Conservation (phyloP, 2,797 vertebrate species). For the Melanotaenia pygmaea region DNA sequence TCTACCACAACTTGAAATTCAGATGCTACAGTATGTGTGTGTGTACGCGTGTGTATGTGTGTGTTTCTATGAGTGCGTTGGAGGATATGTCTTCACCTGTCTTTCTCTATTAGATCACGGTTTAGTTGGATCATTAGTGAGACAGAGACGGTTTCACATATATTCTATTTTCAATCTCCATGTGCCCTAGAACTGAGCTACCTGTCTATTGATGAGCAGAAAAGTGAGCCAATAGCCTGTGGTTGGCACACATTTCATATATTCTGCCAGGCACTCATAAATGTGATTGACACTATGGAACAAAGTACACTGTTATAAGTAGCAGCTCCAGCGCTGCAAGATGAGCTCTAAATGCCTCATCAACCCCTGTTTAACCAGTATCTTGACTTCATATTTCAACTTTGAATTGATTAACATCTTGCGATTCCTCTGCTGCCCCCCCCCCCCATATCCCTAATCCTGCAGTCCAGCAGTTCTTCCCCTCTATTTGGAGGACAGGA, state of each 20-base stretch:
- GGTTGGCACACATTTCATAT: slow-evolving; percentile 58
- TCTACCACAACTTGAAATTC: slow-evolving; percentile 70
- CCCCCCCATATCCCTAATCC: slow-evolving; percentile 21
- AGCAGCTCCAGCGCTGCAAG: slow-evolving; percentile 25
- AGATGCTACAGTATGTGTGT: slow-evolving; percentile 43
- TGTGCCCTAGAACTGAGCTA: slow-evolving; percentile 65
- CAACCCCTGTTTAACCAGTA: slow-evolving; percentile 35
- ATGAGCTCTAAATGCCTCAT: slow-evolving; percentile 36
- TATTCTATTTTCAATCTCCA: slow-evolving; percentile 78
- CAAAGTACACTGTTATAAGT: slow-evolving; percentile 50
- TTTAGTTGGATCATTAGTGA: slow-evolving; percentile 78
- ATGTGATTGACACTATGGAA: slow-evolving; percentile 61
- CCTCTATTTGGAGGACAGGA: slow-evolving; percentile 79
- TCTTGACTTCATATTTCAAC: slow-evolving; percentile 46
- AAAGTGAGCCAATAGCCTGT: slow-evolving; percentile 61
- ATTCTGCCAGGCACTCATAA: slow-evolving; percentile 53
- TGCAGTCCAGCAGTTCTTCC: slow-evolving; percentile 38
- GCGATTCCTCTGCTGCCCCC: slow-evolving; percentile 32
- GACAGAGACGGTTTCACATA: slow-evolving; percentile 69
- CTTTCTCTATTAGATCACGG: slow-evolving; percentile 77
- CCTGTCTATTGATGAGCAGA: slow-evolving; percentile 74
- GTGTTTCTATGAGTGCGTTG: slow-evolving; percentile 45
- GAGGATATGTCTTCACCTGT: slow-evolving; percentile 74
- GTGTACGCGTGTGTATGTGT: slow-evolving; percentile 35
- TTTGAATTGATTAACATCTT: slow-evolving; percentile 58